Evolutionary conservation across 2,888 invertebrate species (phyloP).

Genomic region (Stenolophus ochropezus): DNA sequence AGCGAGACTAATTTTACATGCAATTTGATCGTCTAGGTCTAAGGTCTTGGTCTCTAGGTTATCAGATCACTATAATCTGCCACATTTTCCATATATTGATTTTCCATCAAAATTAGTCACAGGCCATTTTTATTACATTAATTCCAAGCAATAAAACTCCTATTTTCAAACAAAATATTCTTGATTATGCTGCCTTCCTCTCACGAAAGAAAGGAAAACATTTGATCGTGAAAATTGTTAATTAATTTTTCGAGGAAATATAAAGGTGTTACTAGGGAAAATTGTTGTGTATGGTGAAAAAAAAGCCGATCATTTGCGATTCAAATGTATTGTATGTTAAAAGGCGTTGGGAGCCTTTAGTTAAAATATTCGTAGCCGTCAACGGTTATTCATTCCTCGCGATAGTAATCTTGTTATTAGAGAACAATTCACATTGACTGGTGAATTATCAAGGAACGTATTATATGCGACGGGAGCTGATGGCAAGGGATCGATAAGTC

Average conservation of each 20-base stretch:
- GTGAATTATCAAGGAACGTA: slow-evolving; percentile 17
- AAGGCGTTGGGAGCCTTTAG: background rate
- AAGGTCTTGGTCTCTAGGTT: too few relatives aligned
- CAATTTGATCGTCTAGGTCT: too few relatives aligned
- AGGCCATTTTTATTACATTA: too few relatives aligned
- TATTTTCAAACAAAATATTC: background rate
- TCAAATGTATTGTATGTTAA: slow-evolving; percentile 16
- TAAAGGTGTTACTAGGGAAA: background rate
- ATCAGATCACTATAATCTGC: too few relatives aligned
- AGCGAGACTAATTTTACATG: too few relatives aligned
- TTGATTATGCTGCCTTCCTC: background rate
- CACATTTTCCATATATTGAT: too few relatives aligned
- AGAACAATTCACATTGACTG: slow-evolving; percentile 22
- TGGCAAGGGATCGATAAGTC: background rate
- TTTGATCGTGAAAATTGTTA: background rate
- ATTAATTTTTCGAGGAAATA: background rate
- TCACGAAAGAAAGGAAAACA: background rate
- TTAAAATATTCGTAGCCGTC: slow-evolving; percentile 20
- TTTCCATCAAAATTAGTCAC: too few relatives aligned
- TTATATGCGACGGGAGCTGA: background rate
- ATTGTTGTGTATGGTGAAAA: background rate
- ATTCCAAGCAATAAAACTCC: background rate
- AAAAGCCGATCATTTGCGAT: slow-evolving; percentile 8
- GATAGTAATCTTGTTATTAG: slow-evolving; percentile 18
- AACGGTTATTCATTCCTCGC: slow-evolving; percentile 9